Conservation (phyloP, 30 jellyfish, hydroid and myxozoan species). For the Sanderia malayensis region DNA sequence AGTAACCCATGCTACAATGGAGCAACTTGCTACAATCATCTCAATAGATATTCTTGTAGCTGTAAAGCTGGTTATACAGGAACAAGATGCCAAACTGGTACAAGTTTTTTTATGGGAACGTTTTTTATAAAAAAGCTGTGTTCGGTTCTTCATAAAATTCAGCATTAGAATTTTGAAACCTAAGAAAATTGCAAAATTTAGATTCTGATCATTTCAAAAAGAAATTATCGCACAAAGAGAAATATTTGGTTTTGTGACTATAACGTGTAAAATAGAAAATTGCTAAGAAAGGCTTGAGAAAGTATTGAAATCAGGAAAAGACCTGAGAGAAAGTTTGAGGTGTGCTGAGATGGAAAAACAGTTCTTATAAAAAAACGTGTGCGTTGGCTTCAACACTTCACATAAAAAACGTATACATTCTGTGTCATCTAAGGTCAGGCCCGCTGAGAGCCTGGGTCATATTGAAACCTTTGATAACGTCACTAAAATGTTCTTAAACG, state of each 20-base stretch:
- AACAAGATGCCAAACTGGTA: neutral
- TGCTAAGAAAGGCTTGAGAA: neutral
- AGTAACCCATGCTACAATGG: constrained; percentile 4
- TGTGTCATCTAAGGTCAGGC: too few relatives aligned
- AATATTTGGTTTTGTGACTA: neutral
- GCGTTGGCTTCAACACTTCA: too few relatives aligned
- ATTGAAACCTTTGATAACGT: too few relatives aligned
- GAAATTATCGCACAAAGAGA: neutral
- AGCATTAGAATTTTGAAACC: neutral
- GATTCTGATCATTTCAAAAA: neutral
- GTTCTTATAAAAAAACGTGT: too few relatives aligned
- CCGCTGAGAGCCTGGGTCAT: too few relatives aligned
- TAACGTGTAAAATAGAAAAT: too few relatives aligned
- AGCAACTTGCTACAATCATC: neutral
- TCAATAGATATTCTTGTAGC: neutral
- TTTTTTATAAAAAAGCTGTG: neutral
- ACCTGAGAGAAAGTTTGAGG: neutral
- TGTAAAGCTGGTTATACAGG: constrained; percentile 6
- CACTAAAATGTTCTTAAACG: too few relatives aligned
- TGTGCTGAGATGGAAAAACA: too few relatives aligned
- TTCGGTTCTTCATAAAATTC: neutral
- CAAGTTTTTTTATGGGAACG: neutral
- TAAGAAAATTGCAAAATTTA: too few relatives aligned
- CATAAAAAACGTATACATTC: too few relatives aligned
- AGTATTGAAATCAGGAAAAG: neutral